These are phyloP conservation scores for Bradysia coprophila DNA, from an alignment of 1,140 invertebrate species.

Conservation along the genomic window DNA sequence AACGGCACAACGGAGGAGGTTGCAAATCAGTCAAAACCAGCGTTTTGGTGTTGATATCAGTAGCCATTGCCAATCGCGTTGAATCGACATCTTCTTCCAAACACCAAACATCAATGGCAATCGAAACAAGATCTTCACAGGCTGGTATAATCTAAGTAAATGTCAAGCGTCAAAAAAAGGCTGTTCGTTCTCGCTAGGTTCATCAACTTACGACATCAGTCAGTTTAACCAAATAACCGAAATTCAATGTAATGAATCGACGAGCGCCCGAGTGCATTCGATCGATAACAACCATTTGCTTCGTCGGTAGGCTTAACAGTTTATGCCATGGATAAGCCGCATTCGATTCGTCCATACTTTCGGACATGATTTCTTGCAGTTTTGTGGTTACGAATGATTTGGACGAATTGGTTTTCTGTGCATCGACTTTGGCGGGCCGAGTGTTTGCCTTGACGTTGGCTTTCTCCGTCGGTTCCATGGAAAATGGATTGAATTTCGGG, in stretches of 20 bases:
- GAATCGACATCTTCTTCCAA: conserved; percentile 67
- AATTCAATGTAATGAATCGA: conserved; percentile 78
- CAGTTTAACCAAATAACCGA: conserved; percentile 64
- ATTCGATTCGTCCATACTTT: not conserved
- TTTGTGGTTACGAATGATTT: no score
- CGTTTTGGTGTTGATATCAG: conserved; percentile 67
- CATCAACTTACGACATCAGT: conserved; percentile 72
- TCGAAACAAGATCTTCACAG: conserved; percentile 66
- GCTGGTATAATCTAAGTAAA: conserved; percentile 59
- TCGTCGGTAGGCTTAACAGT: conserved; percentile 51
- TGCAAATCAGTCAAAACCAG: conserved; percentile 74
- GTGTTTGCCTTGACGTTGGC: no score
- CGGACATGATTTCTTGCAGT: no score
- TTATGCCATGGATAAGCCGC: conserved; percentile 48
- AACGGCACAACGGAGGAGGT: conserved; percentile 72
- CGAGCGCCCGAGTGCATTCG: conserved; percentile 78
- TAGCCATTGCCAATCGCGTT: conserved; percentile 63
- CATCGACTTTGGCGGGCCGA: no score
- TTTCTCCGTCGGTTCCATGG: no score
- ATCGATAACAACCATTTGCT: conserved; percentile 78
- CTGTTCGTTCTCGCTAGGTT: conserved; percentile 5
- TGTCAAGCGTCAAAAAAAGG: not conserved
- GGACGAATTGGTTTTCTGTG: no score
- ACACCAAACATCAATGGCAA: conserved; percentile 81
- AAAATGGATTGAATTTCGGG: no score